Base-by-base conservation (phyloP, 2,113 vertebrate species). In the Clupea harengus region DNA sequence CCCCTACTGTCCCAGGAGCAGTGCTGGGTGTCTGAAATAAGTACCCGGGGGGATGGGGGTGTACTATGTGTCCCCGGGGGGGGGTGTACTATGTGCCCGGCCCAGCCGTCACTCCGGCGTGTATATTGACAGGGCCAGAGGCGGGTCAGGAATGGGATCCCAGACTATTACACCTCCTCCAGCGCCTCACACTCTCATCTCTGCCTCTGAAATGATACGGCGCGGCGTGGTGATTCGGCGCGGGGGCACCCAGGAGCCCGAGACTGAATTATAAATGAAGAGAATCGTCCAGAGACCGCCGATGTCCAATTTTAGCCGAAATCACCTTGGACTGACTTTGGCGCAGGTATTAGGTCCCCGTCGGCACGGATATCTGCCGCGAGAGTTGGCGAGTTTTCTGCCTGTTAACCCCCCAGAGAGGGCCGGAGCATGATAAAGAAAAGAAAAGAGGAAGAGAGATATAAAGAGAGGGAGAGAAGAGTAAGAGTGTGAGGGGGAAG, bases 231-330 rank as follows among this genome's bases (percentile, higher is more conserved):
- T 60, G 54, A 5, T 18, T 4, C 54, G 54, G 18, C 18, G 22
- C 54, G 4, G 18, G 54, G 15, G 87, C 91, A 90, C 91, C 93
- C 91, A 91, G 91, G 90, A 93, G 92, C 92, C 91, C 87, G 90
- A 92, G 93, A 92, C 93, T 94, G 93, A 95, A 95, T 95, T 94
- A 94, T 93, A 94, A 94, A 95, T 95, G 93, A 93, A 94, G 28
- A 1, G 72, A 44, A 39, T 88, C 91, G 93, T 93, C 93, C 93
- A 92, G 92, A 94, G 94, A 92, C 93, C 5, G 54, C 18, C 87
- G 81, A 90, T 88, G 91, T 94, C 91, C 92, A 88, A 92, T 93
- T 78, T 94, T 92, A 94, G 87, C 88, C 75, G 91, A 89, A 91
- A 89, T 93, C 92, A 94, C 94, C 94, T 95, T 95, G 88, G 91